Percentiles rank a stretch among this genome's conserved stretches.
phyloP scores from a whole-genome alignment of 2,113 vertebrate species.

The Cnemophilus loriae region DNA sequence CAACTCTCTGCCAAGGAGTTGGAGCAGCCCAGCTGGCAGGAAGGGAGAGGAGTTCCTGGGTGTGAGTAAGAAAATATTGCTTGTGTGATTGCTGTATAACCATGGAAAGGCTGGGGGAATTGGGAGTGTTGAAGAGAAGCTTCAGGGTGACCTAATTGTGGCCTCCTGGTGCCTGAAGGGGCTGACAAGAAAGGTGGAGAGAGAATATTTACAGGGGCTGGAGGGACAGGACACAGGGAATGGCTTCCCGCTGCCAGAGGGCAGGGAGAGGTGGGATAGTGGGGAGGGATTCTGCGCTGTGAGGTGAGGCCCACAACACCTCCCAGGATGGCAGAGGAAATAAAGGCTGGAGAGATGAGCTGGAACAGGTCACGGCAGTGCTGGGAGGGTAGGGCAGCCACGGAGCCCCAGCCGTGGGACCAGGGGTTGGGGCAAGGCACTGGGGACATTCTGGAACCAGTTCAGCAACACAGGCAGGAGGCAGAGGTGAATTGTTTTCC shows the following conservation, averaged over 20 bases:
- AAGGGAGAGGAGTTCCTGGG: not conserved
- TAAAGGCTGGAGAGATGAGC: not conserved
- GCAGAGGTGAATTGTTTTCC: not conserved
- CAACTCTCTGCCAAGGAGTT: not conserved
- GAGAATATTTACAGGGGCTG: not conserved
- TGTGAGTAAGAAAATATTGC: not conserved
- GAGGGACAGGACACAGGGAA: not conserved
- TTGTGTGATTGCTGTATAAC: not conserved
- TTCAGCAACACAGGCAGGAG: not conserved
- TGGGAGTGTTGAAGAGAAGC: not conserved
- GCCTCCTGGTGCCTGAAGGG: not conserved
- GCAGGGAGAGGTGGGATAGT: fast-evolving
- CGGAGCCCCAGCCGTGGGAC: fast-evolving
- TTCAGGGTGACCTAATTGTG: fast-evolving
- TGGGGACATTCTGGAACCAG: not conserved
- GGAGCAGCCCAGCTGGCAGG: not conserved
- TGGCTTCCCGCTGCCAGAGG: not conserved
- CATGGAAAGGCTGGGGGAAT: not conserved
- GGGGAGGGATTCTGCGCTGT: not conserved
- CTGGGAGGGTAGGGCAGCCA: not conserved
- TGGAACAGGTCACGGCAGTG: not conserved
- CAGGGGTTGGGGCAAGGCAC: not conserved
- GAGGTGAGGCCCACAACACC: fast-evolving
- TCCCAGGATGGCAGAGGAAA: not conserved
- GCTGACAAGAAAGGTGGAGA: not conserved